Evolutionary conservation across 2,888 invertebrate species (phyloP), one percentile per base, ranked within the genome.

Genomic region (Caenorhabditis sinica): DNA sequence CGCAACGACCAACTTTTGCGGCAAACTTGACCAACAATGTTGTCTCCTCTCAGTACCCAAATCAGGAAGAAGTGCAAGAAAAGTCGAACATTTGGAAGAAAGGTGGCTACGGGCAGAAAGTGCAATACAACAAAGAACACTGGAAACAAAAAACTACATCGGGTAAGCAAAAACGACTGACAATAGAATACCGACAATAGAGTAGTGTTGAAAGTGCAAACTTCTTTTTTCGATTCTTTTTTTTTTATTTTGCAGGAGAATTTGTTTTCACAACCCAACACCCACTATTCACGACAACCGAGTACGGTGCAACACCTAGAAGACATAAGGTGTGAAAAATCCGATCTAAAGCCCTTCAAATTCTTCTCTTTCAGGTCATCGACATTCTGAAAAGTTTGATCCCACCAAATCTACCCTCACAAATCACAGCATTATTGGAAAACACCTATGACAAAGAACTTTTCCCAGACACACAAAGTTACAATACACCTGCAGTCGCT

Each of bases 91-190:
- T 83, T 69, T 83, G 83, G 83, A 73, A 79, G 69, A 83, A 83
- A 71, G 65, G 73, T 51, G 79, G 63, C 13, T 63, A 74, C 28
- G 72, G 66, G 20, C 83, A 79, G 36, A 79, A 83, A 71, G 72
- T 84, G 53, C 82, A 87, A 45, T 87, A 86, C 63, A 86, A 86
- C 74, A 87, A 86, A 71, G 82, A 87, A 53, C 58, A 82, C 25
- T 86, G 87, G 84, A 71, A 65, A 53, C 82, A 87, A 58, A 87
- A 84, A 66, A 81, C 60, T 51, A 63, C 72, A 33, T 66, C 76
- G 25, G 82, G 75, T 79, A 28, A 28, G 82, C 51, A 25, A 28
- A 15, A 60, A 15, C 15, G 15, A 28, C 36, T 9, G 56, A 17
- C 2, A 69, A 30, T 53, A 15, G 28, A 65, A 20, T 5, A 51